Evolutionary conservation across 2,797 vertebrate genomes (phyloP), one percentile per base, ranked within the genome.

Genomic region (Rachycentron canadum): DNA sequence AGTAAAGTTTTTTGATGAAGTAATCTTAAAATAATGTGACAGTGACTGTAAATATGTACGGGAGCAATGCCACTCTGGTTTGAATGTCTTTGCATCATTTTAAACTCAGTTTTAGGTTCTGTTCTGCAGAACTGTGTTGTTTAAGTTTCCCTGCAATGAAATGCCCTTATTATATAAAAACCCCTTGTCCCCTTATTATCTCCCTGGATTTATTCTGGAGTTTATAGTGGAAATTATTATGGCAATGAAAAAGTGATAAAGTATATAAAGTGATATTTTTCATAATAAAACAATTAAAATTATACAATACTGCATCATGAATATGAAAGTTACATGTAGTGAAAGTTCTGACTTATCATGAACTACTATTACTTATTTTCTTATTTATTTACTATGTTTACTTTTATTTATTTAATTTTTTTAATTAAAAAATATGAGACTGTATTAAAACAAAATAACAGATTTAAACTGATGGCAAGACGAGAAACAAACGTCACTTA

Each of bases 401-500:
- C 3, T 12, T 32, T 55, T 17, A 6, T 1, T 47, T n/a, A n/a
- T 50, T 41, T 3, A 56, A 28, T 9, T 36, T 30, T 32, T 57
- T 12, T 58, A 57, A 68, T 2, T 45, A 41, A 58, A 70, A 56
- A 38, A 12, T 60, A 40, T 77, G 5, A 75, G 8, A 74, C 45
- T 63, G 28, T 58, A 68, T 4, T 3, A 32, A 65, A 65, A 30
- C 9, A 58, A 65, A 65, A 56, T 14, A 49, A 74, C 4, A 50
- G 47, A 76, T 77, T 75, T 38, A 56, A 73, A 76, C 38, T 62
- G 53, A 81, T 16, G 52, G 55, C 76, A 30, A 88, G 76, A 84
- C 64, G 49, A 82, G 68, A 82, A 88, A 81, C 69, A 87, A 84
- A 79, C 49, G 72, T 32, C 36, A 28, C 63, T 83, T 67, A 69